Percentiles rank a stretch among this genome's conserved stretches.
Conservation (phyloP, 2,888 invertebrate genomes). For the Orthosia gracilis region DNA sequence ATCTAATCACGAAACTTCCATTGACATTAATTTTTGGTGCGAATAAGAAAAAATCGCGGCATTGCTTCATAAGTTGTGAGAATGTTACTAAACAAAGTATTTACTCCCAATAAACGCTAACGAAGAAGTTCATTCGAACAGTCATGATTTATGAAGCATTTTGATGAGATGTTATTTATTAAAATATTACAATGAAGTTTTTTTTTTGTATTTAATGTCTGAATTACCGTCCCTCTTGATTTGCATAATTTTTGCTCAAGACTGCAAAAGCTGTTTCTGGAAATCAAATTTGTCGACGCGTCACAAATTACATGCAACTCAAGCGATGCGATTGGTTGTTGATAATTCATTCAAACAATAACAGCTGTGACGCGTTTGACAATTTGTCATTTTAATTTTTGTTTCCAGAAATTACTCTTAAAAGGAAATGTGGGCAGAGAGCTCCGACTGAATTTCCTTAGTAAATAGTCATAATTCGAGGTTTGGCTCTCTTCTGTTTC, state of each 20-base stretch:
- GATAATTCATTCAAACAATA: neutral
- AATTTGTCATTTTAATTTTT: neutral
- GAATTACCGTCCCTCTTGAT: conserved; percentile 6
- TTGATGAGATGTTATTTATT: conserved; percentile 33
- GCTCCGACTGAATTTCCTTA: too few relatives aligned
- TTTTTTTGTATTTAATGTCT: conserved; percentile 21
- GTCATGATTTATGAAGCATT: conserved; percentile 42
- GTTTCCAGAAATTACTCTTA: neutral
- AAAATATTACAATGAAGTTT: conserved; percentile 12
- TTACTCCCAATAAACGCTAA: conserved; percentile 31
- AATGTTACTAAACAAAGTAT: conserved; percentile 44
- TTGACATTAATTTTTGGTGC: conserved; percentile 77
- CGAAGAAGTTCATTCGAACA: conserved; percentile 42
- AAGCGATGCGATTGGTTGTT: neutral
- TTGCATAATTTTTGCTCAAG: neutral
- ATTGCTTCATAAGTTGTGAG: conserved; percentile 43
- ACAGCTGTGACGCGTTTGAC: neutral
- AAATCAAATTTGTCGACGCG: neutral
- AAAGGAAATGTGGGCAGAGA: too few relatives aligned
- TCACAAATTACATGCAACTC: neutral
- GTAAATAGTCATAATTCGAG: too few relatives aligned
- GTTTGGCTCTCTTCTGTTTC: too few relatives aligned
- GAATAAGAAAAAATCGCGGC: conserved; percentile 64
- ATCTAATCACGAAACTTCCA: conserved; percentile 68
- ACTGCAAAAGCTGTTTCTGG: neutral